A percentile compares a stretch with the other conserved stretches of the same genome.
Conservation (phyloP, 2,888 invertebrate genomes). For the Xylota segnis region DNA sequence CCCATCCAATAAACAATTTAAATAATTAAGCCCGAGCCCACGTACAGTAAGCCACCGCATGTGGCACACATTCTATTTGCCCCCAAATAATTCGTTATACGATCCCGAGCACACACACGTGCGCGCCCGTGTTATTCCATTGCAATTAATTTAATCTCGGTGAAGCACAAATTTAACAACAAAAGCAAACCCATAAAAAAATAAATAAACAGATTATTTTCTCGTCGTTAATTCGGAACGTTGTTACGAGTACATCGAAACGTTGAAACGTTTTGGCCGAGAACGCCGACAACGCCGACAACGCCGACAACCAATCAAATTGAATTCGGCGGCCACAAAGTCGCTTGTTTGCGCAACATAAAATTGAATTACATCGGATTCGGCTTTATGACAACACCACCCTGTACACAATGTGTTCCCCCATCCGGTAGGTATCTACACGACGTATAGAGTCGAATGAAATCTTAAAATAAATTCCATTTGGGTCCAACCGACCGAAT, state of each 20-base stretch:
- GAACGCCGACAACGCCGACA: not conserved
- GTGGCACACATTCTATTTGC: constrained; percentile 28
- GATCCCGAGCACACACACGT: constrained; percentile 55
- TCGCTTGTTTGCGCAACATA: constrained; percentile 75
- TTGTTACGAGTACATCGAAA: constrained; percentile 65
- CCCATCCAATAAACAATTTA: constrained; percentile 49
- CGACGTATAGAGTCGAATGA: constrained; percentile 13
- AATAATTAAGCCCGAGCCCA: constrained; percentile 57
- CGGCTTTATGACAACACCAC: constrained; percentile 67
- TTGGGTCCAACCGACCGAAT: constrained; percentile 69
- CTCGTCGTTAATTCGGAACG: constrained; percentile 72
- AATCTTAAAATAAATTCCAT: constrained; percentile 68
- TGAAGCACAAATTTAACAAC: constrained; percentile 43
- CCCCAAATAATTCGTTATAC: constrained; percentile 37
- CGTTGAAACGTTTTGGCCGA: not conserved
- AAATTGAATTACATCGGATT: constrained; percentile 72
- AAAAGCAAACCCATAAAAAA: constrained; percentile 47
- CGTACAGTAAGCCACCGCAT: constrained; percentile 19
- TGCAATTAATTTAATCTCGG: constrained; percentile 73
- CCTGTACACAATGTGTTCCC: constrained; percentile 33
- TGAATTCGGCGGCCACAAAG: constrained; percentile 69
- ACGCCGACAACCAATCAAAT: constrained; percentile 68
- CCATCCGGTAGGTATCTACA: too few species aligned
- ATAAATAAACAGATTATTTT: constrained; percentile 75
- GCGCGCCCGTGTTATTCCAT: constrained; percentile 35